A percentile compares a stretch with the other conserved stretches of the same genome.
Conservation (phyloP, 2,797 vertebrate species). For the Acanthis flammea region DNA sequence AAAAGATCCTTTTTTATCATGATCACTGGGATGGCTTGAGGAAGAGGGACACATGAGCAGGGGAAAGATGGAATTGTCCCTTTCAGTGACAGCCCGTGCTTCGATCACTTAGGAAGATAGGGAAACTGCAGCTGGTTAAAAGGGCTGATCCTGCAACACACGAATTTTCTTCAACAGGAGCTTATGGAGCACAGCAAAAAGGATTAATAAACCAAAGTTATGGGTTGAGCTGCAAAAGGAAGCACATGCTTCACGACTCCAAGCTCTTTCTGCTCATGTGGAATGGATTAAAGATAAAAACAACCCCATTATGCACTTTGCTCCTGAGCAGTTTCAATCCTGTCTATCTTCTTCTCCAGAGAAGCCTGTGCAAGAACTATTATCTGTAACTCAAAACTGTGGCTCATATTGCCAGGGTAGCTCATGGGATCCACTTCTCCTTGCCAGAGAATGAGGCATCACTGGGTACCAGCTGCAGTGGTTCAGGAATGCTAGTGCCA, state of each 20-base stretch:
- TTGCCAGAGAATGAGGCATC: neutral
- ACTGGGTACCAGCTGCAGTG: neutral
- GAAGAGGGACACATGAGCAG: neutral
- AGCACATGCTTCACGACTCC: neutral
- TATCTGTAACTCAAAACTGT: neutral
- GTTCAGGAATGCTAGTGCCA: neutral
- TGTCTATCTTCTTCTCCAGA: neutral
- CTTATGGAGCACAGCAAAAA: neutral
- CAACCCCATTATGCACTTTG: neutral
- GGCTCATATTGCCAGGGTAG: neutral
- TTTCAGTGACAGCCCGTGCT: neutral
- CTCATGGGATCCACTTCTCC: neutral
- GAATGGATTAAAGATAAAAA: slow-evolving; percentile 8
- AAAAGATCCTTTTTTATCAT: neutral
- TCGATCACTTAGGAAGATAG: neutral
- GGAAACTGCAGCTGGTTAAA: neutral
- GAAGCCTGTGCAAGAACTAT: neutral
- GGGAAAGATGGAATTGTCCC: neutral
- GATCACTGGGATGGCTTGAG: neutral
- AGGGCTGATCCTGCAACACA: neutral
- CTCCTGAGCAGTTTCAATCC: neutral
- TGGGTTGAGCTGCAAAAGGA: neutral
- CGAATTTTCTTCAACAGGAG: neutral
- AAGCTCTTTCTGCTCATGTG: slow-evolving; percentile 8
- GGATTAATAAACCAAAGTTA: neutral